Evolutionary conservation across 2,888 invertebrate species (phyloP).

Genomic region (Nemurella pictetii): DNA sequence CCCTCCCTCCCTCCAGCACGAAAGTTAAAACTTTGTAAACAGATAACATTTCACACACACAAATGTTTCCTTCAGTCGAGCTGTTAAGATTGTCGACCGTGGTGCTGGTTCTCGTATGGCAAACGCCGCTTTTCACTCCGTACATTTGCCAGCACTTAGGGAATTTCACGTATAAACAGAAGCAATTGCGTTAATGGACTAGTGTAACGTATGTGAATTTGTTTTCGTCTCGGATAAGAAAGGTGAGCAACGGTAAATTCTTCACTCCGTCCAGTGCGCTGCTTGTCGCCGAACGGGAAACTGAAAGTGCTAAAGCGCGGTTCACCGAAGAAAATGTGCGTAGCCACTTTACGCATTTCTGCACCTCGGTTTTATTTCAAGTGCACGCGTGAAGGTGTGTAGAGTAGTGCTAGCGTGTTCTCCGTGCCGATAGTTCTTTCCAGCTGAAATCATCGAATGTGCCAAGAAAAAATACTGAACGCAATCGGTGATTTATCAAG

Average conservation of each 20-base stretch:
- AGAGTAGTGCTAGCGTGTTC: background rate
- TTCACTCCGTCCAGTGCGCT: background rate
- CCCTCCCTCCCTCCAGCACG: slow-evolving; percentile 4
- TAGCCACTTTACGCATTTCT: background rate
- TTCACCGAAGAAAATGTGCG: background rate
- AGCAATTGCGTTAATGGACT: background rate
- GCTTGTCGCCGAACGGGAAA: background rate
- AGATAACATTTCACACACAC: background rate
- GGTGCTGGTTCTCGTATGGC: too few relatives aligned
- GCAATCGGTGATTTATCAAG: background rate
- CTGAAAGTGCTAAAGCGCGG: background rate
- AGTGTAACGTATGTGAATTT: background rate
- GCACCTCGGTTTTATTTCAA: background rate
- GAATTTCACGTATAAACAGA: background rate
- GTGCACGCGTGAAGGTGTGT: background rate
- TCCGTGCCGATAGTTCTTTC: background rate
- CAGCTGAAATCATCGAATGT: background rate
- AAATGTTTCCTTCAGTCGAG: background rate
- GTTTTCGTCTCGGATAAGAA: background rate
- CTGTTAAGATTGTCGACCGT: background rate
- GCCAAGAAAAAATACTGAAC: background rate
- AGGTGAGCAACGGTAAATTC: background rate
- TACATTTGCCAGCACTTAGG: background rate
- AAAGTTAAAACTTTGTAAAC: background rate
- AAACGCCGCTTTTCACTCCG: background rate